These are phyloP conservation scores for Arbacia lixula DNA, from an alignment of 53 echinoderm and acorn worm genomes.

Conservation along the genomic window DNA sequence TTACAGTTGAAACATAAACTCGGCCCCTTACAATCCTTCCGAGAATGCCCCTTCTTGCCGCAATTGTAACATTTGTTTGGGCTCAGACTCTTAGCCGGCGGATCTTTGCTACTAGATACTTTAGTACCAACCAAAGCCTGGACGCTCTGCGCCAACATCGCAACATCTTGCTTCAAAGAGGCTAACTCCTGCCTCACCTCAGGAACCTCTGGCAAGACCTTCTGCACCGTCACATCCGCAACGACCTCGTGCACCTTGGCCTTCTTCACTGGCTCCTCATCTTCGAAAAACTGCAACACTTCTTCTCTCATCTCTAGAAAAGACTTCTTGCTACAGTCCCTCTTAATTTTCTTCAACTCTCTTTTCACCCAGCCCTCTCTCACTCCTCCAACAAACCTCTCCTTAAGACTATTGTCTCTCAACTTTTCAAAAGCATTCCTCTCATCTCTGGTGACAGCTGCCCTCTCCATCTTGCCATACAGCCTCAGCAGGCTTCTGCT, in stretches of 20 bases:
- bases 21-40: background rate
- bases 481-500: slow-evolving; percentile 5
- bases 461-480: background rate
- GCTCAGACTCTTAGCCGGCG: background rate
- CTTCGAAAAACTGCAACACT: slow-evolving; percentile 39
- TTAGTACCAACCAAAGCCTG: background rate
- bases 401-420: background rate
- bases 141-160: background rate
- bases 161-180: background rate
- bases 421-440: background rate
- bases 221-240: background rate
- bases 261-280: slow-evolving; percentile 13
- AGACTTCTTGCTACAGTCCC: slow-evolving; percentile 34
- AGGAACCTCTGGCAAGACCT: background rate
- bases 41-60: slow-evolving; percentile 27
- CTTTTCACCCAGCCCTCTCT: slow-evolving; percentile 24
- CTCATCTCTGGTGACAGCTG: background rate
- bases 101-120: background rate
- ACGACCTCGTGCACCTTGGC: background rate
- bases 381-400: slow-evolving; percentile 19
- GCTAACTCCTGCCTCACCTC: background rate
- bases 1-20: slow-evolving; percentile 3
- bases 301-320: slow-evolving; percentile 54
- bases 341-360: slow-evolving; percentile 44
- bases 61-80: slow-evolving; percentile 59